Conservation (phyloP, 1,140 invertebrate species). For the Wasmannia auropunctata region DNA sequence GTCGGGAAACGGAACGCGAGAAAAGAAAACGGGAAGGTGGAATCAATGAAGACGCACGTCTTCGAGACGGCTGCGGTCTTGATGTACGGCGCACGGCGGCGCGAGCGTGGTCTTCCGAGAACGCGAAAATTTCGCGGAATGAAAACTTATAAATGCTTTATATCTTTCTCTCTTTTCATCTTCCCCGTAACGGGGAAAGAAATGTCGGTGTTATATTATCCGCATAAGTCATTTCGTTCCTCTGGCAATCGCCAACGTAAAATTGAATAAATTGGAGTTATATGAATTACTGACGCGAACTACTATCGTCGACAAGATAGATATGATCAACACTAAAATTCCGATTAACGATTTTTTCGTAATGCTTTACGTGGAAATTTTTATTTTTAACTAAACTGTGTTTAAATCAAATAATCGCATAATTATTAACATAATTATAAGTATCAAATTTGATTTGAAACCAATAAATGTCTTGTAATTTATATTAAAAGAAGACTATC, state of each 20-base stretch:
- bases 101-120: neutral
- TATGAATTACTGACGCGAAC: neutral
- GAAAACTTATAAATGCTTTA: constrained; percentile 31
- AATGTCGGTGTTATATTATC: neutral
- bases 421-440: neutral
- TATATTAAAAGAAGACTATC: neutral
- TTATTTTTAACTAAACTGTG: neutral
- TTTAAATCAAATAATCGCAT: neutral
- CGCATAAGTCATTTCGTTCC: constrained; percentile 15
- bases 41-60: constrained; percentile 56
- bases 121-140: constrained; percentile 18
- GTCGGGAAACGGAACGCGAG: constrained; percentile 52
- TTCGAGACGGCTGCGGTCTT: constrained; percentile 23
- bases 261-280: constrained; percentile 4
- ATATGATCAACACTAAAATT: neutral
- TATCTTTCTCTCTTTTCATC: neutral
- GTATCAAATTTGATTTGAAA: neutral
- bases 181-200: neutral
- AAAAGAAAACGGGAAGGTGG: constrained; percentile 55
- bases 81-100: neutral
- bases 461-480: neutral
- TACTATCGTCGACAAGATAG: neutral
- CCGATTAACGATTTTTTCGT: neutral
- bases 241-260: neutral
- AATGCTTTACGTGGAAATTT: neutral